These are phyloP conservation scores for Hemaris fuciformis DNA, from an alignment of 2,888 invertebrate genomes.

Conservation along the genomic window DNA sequence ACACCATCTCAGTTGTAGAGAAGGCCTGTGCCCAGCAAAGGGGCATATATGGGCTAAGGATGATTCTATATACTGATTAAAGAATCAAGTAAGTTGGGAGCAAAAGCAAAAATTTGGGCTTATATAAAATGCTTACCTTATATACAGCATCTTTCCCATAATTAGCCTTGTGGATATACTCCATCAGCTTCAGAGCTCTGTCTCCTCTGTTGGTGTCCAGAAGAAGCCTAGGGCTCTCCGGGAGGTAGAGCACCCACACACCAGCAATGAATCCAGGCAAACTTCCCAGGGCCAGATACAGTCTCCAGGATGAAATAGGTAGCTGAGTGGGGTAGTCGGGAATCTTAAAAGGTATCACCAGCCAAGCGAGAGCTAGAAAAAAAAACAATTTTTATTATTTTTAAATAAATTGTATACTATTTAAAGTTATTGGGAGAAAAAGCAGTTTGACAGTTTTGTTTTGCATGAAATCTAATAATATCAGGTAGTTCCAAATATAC, in stretches of 20 bases:
- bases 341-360: conserved; percentile 81
- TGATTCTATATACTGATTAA: too few relatives aligned
- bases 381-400: background rate
- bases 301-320: conserved; percentile 86
- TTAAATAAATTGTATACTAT: background rate
- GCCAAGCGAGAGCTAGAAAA: conserved; percentile 83
- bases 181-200: conserved; percentile 82
- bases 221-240: conserved; percentile 87
- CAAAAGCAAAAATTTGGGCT: too few relatives aligned
- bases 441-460: too few relatives aligned
- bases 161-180: conserved; percentile 79
- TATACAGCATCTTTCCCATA: conserved; percentile 71
- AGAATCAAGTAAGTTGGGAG: too few relatives aligned
- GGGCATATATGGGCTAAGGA: too few relatives aligned
- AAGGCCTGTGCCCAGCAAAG: too few relatives aligned
- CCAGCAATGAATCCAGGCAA: conserved; percentile 84
- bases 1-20: too few relatives aligned
- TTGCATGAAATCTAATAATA: too few relatives aligned
- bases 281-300: conserved; percentile 84
- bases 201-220: conserved; percentile 81
- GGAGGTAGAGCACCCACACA: conserved; percentile 79
- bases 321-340: conserved; percentile 51
- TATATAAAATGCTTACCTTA: too few relatives aligned
- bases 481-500: too few relatives aligned
- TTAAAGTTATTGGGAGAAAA: too few relatives aligned